Evolutionary conservation across 2,113 vertebrate genomes (phyloP).

Genomic region (Riparia riparia): DNA sequence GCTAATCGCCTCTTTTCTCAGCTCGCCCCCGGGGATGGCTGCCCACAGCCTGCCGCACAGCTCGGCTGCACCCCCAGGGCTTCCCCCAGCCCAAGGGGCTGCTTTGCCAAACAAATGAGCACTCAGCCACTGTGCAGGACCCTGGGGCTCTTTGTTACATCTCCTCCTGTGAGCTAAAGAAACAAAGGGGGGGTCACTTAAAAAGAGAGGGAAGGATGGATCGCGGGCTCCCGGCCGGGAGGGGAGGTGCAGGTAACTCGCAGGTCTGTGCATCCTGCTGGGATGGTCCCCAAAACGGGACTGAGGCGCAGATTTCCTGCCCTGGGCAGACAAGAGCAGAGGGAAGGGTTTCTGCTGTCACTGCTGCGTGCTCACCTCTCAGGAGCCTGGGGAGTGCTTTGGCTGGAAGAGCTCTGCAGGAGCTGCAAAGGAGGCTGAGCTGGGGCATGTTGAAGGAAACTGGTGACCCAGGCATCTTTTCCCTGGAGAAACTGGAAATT

Average conservation of each 20-base stretch:
- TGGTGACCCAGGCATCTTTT: neutral
- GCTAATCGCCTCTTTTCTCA: conserved; percentile 58
- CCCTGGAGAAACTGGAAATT: neutral
- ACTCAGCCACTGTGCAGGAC: neutral
- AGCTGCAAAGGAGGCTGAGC: neutral
- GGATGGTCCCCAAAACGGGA: neutral
- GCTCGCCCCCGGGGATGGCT: neutral
- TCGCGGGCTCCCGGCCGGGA: neutral
- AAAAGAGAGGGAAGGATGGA: neutral
- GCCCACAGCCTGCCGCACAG: neutral
- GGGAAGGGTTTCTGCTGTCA: neutral
- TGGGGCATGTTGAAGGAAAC: neutral
- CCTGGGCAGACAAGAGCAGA: neutral
- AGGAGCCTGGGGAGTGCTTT: neutral
- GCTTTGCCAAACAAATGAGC: conserved; percentile 22
- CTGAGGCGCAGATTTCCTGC: neutral
- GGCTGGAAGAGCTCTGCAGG: neutral
- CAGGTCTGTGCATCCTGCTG: neutral
- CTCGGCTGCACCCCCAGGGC: neutral
- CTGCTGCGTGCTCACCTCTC: rapidly evolving
- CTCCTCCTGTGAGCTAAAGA: neutral
- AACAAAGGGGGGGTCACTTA: neutral
- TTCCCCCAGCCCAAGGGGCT: neutral
- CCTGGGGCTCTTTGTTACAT: neutral
- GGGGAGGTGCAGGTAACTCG: neutral